A percentile compares a stretch with the other conserved stretches of the same genome.
These are phyloP conservation scores for Pterocles orientalis DNA, from an alignment of 2,113 vertebrate genomes.

Conservation along the genomic window DNA sequence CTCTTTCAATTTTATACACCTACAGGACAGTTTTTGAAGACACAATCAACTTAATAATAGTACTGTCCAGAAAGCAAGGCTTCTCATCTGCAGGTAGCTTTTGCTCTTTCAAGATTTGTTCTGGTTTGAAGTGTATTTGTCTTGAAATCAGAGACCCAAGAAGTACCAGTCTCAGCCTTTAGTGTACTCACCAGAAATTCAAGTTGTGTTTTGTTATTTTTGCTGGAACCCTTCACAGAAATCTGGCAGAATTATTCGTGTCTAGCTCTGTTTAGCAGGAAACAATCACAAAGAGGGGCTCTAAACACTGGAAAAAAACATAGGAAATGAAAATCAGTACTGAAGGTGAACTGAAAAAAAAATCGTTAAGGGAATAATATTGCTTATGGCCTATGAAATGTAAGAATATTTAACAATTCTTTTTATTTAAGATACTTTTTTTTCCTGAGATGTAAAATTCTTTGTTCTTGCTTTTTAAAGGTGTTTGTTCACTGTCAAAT, in stretches of 20 bases:
- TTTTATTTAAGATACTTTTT: background rate
- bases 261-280: background rate
- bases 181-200: background rate
- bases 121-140: background rate
- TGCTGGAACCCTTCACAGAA: background rate
- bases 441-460: background rate
- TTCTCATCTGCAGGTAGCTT: background rate
- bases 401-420: background rate
- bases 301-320: background rate
- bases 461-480: background rate
- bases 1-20: background rate
- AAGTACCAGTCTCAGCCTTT: background rate
- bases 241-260: background rate
- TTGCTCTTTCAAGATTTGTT: background rate
- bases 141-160: background rate
- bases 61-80: background rate
- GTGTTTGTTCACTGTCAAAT: background rate
- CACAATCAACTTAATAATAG: background rate
- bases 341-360: background rate
- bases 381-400: background rate
- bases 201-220: background rate
- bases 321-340: background rate
- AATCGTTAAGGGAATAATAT: background rate
- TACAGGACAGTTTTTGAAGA: background rate
- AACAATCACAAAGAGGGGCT: background rate